These are phyloP conservation scores for Tryphoninae sp. DNA, from an alignment of 2,888 invertebrate species.

Conservation along the genomic window DNA sequence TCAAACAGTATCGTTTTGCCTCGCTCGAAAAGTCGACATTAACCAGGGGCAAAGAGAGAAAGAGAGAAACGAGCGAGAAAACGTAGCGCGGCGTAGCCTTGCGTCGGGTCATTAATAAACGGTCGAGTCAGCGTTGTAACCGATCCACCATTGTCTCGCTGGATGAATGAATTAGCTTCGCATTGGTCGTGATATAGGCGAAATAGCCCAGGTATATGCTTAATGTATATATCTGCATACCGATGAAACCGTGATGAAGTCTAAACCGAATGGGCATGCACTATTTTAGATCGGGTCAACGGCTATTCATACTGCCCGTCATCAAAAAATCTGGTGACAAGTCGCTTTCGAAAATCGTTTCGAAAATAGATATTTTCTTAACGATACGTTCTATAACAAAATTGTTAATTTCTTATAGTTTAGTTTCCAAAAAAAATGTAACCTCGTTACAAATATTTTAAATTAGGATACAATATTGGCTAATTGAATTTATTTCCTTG, in stretches of 20 bases:
- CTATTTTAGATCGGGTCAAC: conserved; percentile 30
- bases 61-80: conserved; percentile 63
- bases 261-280: conserved; percentile 38
- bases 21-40: conserved; percentile 58
- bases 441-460: too few species aligned
- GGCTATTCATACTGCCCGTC: neutral
- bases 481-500: neutral
- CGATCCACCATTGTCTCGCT: conserved; percentile 76
- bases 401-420: too few species aligned
- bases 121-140: conserved; percentile 75
- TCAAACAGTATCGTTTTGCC: conserved; percentile 57
- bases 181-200: conserved; percentile 39
- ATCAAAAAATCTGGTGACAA: conserved; percentile 1
- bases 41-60: conserved; percentile 56
- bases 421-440: too few species aligned
- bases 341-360: too few species aligned
- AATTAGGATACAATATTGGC: too few species aligned
- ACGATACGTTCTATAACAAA: too few species aligned
- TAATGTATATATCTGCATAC: neutral
- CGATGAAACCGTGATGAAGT: conserved; percentile 14
- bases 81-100: conserved; percentile 54
- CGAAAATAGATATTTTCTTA: too few species aligned
- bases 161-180: conserved; percentile 75
- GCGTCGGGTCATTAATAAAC: conserved; percentile 77
- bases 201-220: conserved; percentile 16